phyloP scores from a whole-genome alignment of 2,797 vertebrate species.

The Serranus cabrilla region DNA sequence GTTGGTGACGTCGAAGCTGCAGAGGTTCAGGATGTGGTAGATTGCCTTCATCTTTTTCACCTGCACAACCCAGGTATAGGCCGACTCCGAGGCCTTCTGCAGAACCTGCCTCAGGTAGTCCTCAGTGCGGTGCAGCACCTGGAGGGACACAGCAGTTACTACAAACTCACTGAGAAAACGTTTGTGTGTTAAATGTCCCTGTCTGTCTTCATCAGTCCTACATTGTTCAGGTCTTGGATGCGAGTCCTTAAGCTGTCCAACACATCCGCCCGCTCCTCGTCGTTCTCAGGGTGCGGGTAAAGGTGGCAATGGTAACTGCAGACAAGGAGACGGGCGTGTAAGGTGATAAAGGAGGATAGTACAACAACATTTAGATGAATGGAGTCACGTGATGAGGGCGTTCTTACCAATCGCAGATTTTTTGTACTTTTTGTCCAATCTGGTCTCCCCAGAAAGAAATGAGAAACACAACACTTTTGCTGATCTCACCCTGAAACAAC shows the following conservation, averaged over 20 bases:
- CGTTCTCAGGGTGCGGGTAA: conserved; percentile 93
- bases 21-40: conserved; percentile 97
- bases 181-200: not conserved
- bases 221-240: conserved; percentile 95
- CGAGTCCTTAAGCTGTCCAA: conserved; percentile 92
- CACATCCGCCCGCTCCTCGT: conserved; percentile 91
- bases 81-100: conserved; percentile 93
- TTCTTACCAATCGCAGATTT: conserved; percentile 97
- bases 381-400: not conserved
- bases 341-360: not conserved
- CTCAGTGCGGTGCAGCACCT: conserved; percentile 97
- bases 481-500: conserved; percentile 90
- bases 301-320: conserved; percentile 96
- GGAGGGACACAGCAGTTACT: conserved; percentile 20
- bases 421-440: conserved; percentile 98
- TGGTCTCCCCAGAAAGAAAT: conserved; percentile 99
- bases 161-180: not conserved
- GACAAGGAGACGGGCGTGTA: not conserved
- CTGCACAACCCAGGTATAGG: conserved; percentile 91
- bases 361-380: not conserved
- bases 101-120: conserved; percentile 96
- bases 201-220: conserved; percentile 78
- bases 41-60: conserved; percentile 99
- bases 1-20: conserved; percentile 98
- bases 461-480: conserved; percentile 94